Base-by-base conservation (phyloP, 2,797 vertebrate genomes). In the Takifugu ocellatus region DNA sequence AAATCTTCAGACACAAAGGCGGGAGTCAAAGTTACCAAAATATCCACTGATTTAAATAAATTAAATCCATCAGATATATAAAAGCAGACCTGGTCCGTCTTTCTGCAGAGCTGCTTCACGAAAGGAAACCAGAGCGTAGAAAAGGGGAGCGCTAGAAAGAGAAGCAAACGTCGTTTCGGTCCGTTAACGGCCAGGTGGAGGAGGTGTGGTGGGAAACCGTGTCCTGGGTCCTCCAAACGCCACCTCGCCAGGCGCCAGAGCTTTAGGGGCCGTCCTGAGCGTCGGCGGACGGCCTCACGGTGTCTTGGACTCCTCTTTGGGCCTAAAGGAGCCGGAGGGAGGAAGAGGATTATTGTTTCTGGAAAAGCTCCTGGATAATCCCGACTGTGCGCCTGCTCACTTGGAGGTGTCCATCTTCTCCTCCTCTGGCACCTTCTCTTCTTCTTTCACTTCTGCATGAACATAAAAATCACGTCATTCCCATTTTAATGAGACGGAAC, bases 371-470 rank as follows among this genome's bases (percentile, higher is more conserved):
- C 25, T 54, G 36, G 24, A 56, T 46, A 71, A 54, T 44, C 16
- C 46, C 24, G 3, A 46, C 36, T 54, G 21, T 17, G 26, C 11
- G 54, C 72, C 66, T 74, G 49, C 90, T 92, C 77, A 97, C 96
- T 98, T 99, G 87, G 94, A 88, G 12, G 85, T 93, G 78, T 99
- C 94, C 87, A 94, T 91, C 85, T 96, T 97, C 67, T 99, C 96
- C 61, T 98, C 96, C 57, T 90, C 89, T 78, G 94, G 93, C 21
- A 83, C 84, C 69, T 98, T 98, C 59, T 99, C 96, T n/a, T 98
- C 95, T 73, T 97, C 95, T 67, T 96, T 94, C 42, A 94, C 92
- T 74, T 98, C 97, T 97, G 46, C 17, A 49, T 7, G 5, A 31
- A 21, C 9, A 15, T 51, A 11, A 33, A 33, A 5, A 50, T 33